Conservation (phyloP, 1,140 invertebrate genomes). For the Heliconius nattereri region DNA sequence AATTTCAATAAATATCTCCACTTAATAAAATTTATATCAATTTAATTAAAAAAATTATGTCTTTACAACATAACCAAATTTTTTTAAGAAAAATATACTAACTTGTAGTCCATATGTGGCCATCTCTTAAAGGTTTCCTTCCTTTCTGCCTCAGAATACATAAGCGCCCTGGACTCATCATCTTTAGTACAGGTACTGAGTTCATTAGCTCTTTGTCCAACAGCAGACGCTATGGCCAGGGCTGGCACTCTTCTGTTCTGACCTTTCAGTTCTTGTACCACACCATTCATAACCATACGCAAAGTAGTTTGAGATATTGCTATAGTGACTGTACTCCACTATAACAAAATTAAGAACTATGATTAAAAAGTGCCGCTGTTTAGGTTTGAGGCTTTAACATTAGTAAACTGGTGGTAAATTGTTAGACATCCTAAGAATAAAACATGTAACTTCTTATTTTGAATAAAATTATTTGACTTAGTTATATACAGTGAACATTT, state of each 20-base stretch:
- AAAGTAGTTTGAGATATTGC: conserved; percentile 89
- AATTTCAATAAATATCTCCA: too few species aligned
- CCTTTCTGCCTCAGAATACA: conserved; percentile 95
- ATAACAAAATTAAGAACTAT: conserved; percentile 57
- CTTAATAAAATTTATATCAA: too few species aligned
- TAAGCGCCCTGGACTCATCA: conserved; percentile 85
- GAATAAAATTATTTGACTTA: too few species aligned
- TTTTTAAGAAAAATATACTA: conserved; percentile 57
- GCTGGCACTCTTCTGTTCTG: conserved; percentile 91
- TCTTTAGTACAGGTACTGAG: conserved; percentile 82
- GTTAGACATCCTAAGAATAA: too few species aligned
- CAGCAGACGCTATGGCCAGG: conserved; percentile 92
- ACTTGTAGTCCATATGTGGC: conserved; percentile 99
- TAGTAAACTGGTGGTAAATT: too few species aligned
- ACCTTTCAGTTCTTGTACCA: conserved; percentile 91
- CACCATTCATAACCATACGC: conserved; percentile 88
- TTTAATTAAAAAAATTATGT: too few species aligned
- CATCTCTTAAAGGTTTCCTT: conserved; percentile 94
- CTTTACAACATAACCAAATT: too few species aligned
- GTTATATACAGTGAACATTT: background rate
- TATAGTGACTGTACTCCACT: conserved; percentile 96
- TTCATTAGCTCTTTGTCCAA: conserved; percentile 92
- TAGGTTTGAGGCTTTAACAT: too few species aligned
- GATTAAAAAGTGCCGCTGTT: too few species aligned
- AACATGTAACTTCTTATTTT: too few species aligned